phyloP scores from a whole-genome alignment of 2,797 vertebrate species.

The Pampus argenteus region DNA sequence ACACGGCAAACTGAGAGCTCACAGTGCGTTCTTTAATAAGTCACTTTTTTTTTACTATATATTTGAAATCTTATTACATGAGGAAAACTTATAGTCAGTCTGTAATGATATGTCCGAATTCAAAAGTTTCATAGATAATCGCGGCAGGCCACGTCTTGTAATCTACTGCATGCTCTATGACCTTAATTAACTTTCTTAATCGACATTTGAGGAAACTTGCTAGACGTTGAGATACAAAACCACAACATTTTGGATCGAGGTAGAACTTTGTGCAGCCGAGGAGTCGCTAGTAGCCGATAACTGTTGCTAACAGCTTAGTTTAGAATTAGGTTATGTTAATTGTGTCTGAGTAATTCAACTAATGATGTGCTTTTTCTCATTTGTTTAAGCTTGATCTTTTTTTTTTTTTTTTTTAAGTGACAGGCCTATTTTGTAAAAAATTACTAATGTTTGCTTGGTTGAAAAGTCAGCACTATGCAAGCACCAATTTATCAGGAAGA shows the following conservation, averaged over 20 bases:
- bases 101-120: too few species aligned
- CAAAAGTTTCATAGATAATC: too few species aligned
- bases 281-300: too few species aligned
- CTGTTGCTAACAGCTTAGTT: not conserved
- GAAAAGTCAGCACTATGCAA: constrained; percentile 19
- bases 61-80: too few species aligned
- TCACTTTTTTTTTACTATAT: too few species aligned
- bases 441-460: not conserved
- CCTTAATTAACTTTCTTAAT: too few species aligned
- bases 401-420: not conserved
- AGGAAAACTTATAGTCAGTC: too few species aligned
- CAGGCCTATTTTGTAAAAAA: constrained; percentile 2
- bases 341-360: not conserved
- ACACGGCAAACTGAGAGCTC: not conserved
- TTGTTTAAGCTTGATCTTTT: not conserved
- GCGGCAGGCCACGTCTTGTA: too few species aligned
- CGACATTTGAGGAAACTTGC: not conserved
- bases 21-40: not conserved
- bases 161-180: too few species aligned
- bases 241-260: not conserved
- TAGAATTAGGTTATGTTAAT: not conserved
- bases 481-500: constrained; percentile 19
- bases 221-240: not conserved
- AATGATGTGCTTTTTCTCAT: not conserved
- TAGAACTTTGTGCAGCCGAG: not conserved